Evolutionary conservation across 2,888 invertebrate genomes (phyloP), one percentile per base, ranked within the genome.

Genomic region (Lasioglossum marginatum): DNA sequence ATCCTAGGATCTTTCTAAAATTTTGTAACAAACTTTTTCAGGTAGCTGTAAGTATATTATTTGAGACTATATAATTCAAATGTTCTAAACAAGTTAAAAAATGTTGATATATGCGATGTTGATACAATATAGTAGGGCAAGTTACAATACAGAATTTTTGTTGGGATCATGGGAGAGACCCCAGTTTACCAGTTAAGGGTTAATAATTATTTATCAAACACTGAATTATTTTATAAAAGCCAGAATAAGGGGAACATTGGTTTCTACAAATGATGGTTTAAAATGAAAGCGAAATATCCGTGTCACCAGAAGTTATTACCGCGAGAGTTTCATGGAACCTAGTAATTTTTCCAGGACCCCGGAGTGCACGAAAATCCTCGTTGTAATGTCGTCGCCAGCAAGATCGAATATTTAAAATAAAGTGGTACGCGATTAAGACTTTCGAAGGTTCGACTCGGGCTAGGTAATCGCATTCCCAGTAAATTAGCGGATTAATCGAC

Each of bases 401-500:
- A 52, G 60, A 27, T 14, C 31, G 31, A 31, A 63, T 63, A 63
- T 27, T 63, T 31, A 14, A 31, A 63, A 63, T 52, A 16, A 31
- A 27, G 60, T 31, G 27, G 27, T 5, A 63, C 60, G 12, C 60
- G 31, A 31, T 63, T 63, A 31, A 63, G 31, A 27, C 5, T 31
- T 31, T 14, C 60, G 60, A 63, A 16, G 14, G 27, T 16, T 27
- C 27, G 31, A 6, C 31, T 4, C 52, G 23, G 52, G 2, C 23
- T 3, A 19, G 19, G 19, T 45, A 45, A 16, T 31, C 60, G 60
- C 16, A 31, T 43, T 63, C 12, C 27, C 27, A 43, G 31, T 27
- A 27, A 60, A 40, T 76, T 63, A 63, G 27, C 43, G 43, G 76
- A 76, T 63, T 76, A 76, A 76, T 76, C 76, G 76, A 60, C 27